Evolutionary conservation across 2,113 vertebrate genomes (phyloP).

Genomic region (Pseudolaguvia tuberculata): DNA sequence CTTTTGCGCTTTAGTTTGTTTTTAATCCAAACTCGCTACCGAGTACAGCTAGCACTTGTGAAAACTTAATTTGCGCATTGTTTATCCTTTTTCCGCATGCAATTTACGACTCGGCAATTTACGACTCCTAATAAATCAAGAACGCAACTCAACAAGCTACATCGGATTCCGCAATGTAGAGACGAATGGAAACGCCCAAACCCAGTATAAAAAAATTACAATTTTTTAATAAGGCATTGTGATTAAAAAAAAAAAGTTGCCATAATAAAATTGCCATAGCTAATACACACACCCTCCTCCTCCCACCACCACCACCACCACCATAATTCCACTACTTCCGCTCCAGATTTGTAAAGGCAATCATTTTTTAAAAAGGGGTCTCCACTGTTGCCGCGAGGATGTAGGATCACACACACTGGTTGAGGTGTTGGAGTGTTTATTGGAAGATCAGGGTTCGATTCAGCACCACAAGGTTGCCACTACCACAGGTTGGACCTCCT

Average conservation of each 20-base stretch:
- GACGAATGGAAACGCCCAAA: not conserved
- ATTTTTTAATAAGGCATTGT: not conserved
- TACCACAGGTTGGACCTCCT: no score
- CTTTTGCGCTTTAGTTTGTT: not conserved
- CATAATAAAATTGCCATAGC: no score
- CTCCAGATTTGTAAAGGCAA: not conserved
- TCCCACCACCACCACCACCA: no score
- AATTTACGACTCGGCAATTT: not conserved
- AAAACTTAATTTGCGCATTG: conserved; percentile 3
- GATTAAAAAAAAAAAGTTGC: no score
- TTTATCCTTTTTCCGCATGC: not conserved
- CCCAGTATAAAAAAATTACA: not conserved
- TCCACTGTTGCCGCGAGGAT: not conserved
- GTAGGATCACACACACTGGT: no score
- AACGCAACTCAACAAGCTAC: not conserved
- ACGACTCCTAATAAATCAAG: not conserved
- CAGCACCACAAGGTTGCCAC: no score
- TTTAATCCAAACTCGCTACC: conserved; percentile 4
- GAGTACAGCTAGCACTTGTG: not conserved
- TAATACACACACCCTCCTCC: no score
- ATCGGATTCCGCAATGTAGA: not conserved
- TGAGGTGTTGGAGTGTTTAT: no score
- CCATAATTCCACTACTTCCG: not conserved
- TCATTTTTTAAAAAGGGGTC: not conserved
- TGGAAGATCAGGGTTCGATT: no score